Conservation (phyloP, 2,797 vertebrate species). For the Heliangelus exortis region DNA sequence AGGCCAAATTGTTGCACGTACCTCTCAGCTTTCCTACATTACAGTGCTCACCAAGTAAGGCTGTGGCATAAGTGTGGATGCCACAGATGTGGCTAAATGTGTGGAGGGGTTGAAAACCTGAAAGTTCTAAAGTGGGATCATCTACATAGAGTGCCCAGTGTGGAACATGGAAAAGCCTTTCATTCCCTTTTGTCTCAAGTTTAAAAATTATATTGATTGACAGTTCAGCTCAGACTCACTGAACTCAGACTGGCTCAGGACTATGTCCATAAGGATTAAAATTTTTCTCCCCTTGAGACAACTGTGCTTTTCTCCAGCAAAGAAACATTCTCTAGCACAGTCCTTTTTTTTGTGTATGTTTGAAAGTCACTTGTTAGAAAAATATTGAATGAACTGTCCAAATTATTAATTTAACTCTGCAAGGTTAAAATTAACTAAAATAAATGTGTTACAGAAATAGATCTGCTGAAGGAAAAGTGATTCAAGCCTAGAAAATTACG, state of each 20-base stretch:
- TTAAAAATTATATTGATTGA: neutral
- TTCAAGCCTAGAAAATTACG: neutral
- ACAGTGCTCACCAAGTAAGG: neutral
- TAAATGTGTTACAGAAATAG: neutral
- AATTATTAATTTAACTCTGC: neutral
- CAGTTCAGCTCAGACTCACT: neutral
- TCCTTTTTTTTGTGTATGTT: neutral
- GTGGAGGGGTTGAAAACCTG: neutral
- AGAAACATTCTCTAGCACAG: neutral
- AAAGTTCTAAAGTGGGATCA: neutral
- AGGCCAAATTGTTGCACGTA: neutral
- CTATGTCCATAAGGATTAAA: neutral
- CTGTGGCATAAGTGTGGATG: neutral
- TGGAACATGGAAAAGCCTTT: neutral
- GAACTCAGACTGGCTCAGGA: neutral
- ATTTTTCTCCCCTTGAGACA: neutral
- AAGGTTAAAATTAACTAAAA: neutral
- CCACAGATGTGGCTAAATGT: too few species aligned
- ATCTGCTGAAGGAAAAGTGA: neutral
- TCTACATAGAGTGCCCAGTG: rapidly evolving
- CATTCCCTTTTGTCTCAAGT: neutral
- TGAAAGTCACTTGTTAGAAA: neutral
- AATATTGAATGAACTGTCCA: neutral
- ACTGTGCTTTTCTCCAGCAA: neutral
- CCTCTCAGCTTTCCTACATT: neutral